Conservation (phyloP, 2,113 vertebrate genomes). For the Siniperca knerii region DNA sequence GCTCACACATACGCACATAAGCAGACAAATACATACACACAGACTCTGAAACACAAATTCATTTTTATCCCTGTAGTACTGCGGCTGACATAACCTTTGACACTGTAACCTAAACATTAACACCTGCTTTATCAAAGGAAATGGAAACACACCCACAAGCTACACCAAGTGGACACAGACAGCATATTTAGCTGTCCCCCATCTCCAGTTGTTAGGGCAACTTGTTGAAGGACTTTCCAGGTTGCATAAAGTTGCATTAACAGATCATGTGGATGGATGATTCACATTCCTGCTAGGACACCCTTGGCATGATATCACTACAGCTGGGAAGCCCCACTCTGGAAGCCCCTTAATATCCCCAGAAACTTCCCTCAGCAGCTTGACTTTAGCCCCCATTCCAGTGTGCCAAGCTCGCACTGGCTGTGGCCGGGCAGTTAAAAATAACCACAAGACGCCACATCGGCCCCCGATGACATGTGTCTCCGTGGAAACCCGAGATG, state of each 20-base stretch:
- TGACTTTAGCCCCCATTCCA: constrained; percentile 46
- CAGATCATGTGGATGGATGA: constrained; percentile 65
- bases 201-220: constrained; percentile 32
- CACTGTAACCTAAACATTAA: constrained; percentile 24
- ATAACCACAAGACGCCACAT: constrained; percentile 58
- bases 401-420: constrained; percentile 35
- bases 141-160: constrained; percentile 42
- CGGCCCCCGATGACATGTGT: constrained; percentile 66
- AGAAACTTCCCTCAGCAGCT: constrained; percentile 51
- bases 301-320: constrained; percentile 59
- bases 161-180: constrained; percentile 9
- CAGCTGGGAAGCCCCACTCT: constrained; percentile 75
- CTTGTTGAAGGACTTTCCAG: constrained; percentile 70
- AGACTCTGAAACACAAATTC: background rate
- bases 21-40: constrained; percentile 1
- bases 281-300: constrained; percentile 73
- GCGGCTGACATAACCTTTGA: constrained; percentile 9
- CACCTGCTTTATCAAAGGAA: constrained; percentile 49
- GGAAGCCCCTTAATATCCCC: constrained; percentile 73
- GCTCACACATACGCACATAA: constrained; percentile 16
- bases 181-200: constrained; percentile 43
- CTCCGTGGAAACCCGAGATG: constrained; percentile 71
- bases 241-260: constrained; percentile 63
- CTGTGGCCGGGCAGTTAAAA: constrained; percentile 59
- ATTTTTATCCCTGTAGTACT: background rate